Conservation (phyloP, 2,797 vertebrate species). For the Phrynocephalus vlangalii region DNA sequence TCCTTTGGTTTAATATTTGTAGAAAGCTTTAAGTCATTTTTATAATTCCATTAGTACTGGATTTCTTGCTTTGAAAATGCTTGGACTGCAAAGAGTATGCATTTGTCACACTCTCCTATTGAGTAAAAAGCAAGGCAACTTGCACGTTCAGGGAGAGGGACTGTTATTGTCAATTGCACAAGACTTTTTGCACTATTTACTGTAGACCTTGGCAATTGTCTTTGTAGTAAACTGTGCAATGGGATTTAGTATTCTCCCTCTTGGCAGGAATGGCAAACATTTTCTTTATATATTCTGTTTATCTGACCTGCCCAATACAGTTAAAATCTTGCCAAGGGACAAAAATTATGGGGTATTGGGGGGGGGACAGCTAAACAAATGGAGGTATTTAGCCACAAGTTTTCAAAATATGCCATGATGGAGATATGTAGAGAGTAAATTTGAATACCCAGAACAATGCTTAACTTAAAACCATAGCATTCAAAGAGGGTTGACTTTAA, state of each 20-base stretch:
- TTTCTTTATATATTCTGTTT: not conserved
- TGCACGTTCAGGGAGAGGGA: not conserved
- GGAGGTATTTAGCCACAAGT: not conserved
- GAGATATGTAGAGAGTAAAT: not conserved
- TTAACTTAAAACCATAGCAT: not conserved
- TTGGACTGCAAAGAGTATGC: not conserved
- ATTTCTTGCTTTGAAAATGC: not conserved
- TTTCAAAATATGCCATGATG: not conserved
- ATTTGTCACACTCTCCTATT: not conserved
- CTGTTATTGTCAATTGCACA: not conserved
- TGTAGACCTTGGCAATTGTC: not conserved
- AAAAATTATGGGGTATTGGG: not conserved
- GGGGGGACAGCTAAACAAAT: not conserved
- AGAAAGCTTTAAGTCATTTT: not conserved
- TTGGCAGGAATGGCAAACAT: not conserved
- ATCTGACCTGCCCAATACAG: too few relatives aligned
- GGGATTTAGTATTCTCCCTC: not conserved
- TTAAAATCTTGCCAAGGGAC: not conserved
- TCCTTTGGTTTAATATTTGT: constrained; percentile 12
- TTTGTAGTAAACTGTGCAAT: not conserved
- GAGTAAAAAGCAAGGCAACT: not conserved
- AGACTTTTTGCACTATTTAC: not conserved
- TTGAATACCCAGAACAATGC: not conserved
- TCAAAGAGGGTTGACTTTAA: too few relatives aligned
- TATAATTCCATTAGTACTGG: constrained; percentile 18